Percentiles rank a stretch among this genome's conserved stretches.
phyloP scores from a whole-genome alignment of 2,113 vertebrate genomes.

The Noctilio leporinus region DNA sequence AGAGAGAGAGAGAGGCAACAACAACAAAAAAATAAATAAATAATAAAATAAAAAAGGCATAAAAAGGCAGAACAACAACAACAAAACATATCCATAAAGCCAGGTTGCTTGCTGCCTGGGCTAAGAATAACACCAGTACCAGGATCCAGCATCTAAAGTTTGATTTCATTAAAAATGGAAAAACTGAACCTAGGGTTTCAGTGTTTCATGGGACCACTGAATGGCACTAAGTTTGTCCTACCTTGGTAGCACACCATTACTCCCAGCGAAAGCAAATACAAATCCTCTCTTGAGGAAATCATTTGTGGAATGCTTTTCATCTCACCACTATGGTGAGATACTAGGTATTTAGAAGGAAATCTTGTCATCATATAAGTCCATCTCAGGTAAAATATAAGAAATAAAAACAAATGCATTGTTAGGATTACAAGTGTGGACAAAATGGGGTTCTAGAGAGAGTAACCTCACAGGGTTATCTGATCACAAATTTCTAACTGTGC shows the following conservation, averaged over 20 bases:
- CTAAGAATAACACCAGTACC: background rate
- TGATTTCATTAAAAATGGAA: background rate
- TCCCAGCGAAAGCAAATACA: background rate
- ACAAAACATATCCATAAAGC: background rate
- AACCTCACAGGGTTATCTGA: background rate
- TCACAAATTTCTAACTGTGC: background rate
- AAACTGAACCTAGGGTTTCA: background rate
- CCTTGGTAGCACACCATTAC: background rate
- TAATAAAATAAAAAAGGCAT: no score
- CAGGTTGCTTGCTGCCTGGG: background rate
- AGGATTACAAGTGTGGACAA: background rate
- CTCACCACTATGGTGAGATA: no score
- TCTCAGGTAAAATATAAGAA: background rate
- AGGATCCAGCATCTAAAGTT: background rate
- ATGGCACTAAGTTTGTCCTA: background rate
- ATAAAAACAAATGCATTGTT: background rate
- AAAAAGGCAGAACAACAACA: no score
- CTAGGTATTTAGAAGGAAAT: background rate
- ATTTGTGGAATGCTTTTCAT: background rate
- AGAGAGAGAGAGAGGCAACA: no score
- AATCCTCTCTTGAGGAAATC: background rate
- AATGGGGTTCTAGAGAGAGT: background rate
- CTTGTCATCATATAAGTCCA: background rate
- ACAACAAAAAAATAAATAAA: no score
- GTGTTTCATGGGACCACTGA: background rate